A percentile compares a stretch with the other conserved stretches of the same genome.
Conservation (phyloP, 2,113 vertebrate genomes). For the Labeo catla region DNA sequence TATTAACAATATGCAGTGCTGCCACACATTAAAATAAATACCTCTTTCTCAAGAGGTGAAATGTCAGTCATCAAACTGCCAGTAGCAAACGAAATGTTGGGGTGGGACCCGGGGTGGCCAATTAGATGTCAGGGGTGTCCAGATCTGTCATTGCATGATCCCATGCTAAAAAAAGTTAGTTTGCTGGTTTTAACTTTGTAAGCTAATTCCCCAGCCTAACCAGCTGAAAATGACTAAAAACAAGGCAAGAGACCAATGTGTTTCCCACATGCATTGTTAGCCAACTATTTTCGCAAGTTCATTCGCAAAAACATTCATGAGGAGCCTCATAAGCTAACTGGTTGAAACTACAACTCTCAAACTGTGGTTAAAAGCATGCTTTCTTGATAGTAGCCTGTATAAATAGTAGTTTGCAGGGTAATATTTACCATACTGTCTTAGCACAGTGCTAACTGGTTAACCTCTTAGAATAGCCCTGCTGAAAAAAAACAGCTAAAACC, state of each 20-base stretch:
- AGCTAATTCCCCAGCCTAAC: too few species aligned
- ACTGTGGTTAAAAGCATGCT: not conserved
- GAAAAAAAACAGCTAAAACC: too few species aligned
- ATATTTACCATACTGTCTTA: not conserved
- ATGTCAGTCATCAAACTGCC: too few species aligned
- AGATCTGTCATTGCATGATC: not conserved
- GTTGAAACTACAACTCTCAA: not conserved
- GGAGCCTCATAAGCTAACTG: not conserved
- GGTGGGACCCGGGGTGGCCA: too few species aligned
- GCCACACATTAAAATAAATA: too few species aligned
- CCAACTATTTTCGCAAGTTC: not conserved
- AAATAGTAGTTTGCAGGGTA: not conserved
- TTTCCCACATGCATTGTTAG: not conserved
- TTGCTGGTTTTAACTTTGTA: too few species aligned
- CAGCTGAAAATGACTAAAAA: too few species aligned
- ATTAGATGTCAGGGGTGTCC: too few species aligned
- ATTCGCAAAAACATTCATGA: not conserved
- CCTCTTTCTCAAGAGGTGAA: too few species aligned
- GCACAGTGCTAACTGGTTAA: fast-evolving
- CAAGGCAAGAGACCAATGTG: not conserved
- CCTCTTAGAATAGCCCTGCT: too few species aligned
- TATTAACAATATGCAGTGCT: too few species aligned
- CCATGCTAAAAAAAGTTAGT: not conserved
- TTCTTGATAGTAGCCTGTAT: not conserved
- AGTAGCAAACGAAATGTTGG: too few species aligned